phyloP scores from a whole-genome alignment of 1,140 invertebrate species.

The Asobara japonica region DNA sequence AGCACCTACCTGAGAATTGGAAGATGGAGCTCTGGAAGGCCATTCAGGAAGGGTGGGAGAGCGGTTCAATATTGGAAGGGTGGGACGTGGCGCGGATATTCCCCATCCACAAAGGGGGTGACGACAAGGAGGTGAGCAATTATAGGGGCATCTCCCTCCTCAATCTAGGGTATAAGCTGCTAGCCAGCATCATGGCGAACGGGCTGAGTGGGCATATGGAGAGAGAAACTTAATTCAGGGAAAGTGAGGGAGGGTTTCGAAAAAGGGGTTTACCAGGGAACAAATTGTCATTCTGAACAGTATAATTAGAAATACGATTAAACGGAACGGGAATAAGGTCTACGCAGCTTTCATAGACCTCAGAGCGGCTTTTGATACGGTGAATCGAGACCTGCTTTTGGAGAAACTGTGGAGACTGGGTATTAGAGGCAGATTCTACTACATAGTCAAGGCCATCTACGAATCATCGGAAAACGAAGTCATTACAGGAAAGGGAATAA shows the following conservation, averaged over 20 bases:
- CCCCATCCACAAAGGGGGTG: not conserved
- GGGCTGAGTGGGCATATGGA: not conserved
- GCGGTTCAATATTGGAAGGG: not conserved
- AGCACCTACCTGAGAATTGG: conserved; percentile 28
- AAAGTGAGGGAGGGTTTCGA: not conserved
- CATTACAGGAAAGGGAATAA: not conserved
- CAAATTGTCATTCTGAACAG: not conserved
- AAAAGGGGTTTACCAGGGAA: not conserved
- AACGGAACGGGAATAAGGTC: not conserved
- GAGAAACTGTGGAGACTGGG: too few species aligned
- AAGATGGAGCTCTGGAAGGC: not conserved
- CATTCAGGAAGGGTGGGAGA: not conserved
- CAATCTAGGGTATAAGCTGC: conserved; percentile 1
- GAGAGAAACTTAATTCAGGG: not conserved
- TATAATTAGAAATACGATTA: not conserved
- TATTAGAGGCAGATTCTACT: too few species aligned
- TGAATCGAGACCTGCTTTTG: not conserved
- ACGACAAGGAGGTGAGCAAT: not conserved
- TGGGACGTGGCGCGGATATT: not conserved
- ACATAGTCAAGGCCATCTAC: not conserved
- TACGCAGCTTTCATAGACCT: not conserved
- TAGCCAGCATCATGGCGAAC: not conserved
- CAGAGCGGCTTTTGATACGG: not conserved
- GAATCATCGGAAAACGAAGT: not conserved
- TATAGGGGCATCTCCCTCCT: conserved; percentile 7